A percentile compares a stretch with the other conserved stretches of the same genome.
Evolutionary conservation across 2,888 invertebrate species (phyloP).

Genomic region (Spodoptera picta): DNA sequence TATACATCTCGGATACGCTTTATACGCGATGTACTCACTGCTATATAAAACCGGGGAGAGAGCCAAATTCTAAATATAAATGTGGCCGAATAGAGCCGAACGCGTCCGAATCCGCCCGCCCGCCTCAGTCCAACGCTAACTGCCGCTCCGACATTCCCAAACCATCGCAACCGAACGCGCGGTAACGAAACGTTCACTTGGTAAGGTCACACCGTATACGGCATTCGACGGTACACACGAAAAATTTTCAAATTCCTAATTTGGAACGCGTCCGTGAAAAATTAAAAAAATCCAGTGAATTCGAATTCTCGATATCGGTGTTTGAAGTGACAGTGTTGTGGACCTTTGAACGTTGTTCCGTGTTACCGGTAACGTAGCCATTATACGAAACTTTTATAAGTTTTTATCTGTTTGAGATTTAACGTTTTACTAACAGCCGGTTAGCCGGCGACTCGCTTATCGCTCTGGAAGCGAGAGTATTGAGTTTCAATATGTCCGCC

Average conservation of each 20-base stretch:
- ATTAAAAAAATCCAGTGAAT: conserved; percentile 71
- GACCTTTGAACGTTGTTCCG: conserved; percentile 73
- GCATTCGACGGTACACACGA: conserved; percentile 64
- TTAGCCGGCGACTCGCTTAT: conserved; percentile 66
- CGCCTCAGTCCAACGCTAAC: conserved; percentile 86
- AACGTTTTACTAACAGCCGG: conserved; percentile 63
- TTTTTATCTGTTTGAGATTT: conserved; percentile 63
- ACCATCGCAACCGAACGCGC: conserved; percentile 80
- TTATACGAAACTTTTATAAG: conserved; percentile 51
- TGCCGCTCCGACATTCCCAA: conserved; percentile 84
- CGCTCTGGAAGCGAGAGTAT: conserved; percentile 81
- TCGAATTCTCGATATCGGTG: conserved; percentile 71
- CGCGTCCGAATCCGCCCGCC: conserved; percentile 83
- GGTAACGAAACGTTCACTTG: conserved; percentile 78
- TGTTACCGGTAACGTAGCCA: conserved; percentile 80
- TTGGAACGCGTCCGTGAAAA: conserved; percentile 74
- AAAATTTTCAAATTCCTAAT: conserved; percentile 68
- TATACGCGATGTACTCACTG: conserved; percentile 88
- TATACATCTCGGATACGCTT: conserved; percentile 87
- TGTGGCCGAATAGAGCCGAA: conserved; percentile 83
- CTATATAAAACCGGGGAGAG: conserved; percentile 89
- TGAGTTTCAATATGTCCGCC: conserved; percentile 86
- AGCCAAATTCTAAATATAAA: conserved; percentile 91
- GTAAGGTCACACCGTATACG: conserved; percentile 77
- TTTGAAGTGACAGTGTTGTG: conserved; percentile 82